Percentiles rank a stretch among this genome's conserved stretches.
phyloP scores from a whole-genome alignment of 2,113 vertebrate species.

The Cyprinodon brontotheroides region DNA sequence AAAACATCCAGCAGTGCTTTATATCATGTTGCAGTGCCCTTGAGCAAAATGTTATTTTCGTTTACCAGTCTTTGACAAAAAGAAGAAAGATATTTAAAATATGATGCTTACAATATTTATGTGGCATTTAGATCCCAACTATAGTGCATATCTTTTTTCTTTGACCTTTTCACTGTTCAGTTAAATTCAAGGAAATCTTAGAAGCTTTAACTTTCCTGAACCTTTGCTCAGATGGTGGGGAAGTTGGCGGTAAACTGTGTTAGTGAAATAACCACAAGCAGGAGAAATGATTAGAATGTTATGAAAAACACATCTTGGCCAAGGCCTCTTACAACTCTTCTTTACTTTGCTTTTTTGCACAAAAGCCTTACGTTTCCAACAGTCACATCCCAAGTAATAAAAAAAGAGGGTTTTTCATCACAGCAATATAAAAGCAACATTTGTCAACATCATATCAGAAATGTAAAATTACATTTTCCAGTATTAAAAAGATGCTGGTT shows the following conservation, averaged over 20 bases:
- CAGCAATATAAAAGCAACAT: no score
- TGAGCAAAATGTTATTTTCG: slow-evolving; percentile 37
- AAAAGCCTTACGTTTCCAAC: neutral
- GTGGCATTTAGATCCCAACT: neutral
- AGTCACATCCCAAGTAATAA: no score
- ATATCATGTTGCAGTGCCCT: slow-evolving; percentile 17
- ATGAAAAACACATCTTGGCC: neutral
- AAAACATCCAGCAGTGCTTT: slow-evolving; percentile 19
- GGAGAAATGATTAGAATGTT: neutral
- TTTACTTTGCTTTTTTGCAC: neutral
- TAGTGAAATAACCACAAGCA: neutral
- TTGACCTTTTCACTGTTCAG: neutral
- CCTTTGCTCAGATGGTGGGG: neutral
- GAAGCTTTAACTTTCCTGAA: neutral
- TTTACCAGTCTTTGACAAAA: slow-evolving; percentile 1
- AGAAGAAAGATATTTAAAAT: neutral
- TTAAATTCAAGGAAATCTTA: neutral
- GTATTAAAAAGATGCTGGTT: no score
- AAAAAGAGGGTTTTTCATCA: no score
- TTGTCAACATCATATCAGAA: no score
- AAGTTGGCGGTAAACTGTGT: neutral
- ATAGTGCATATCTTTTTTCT: neutral
- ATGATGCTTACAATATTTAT: neutral
- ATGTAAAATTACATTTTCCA: no score
- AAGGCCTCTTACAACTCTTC: neutral